Evolutionary conservation across 23 tunicate genomes (phyloP).

Genomic region (Botrylloides violaceus): DNA sequence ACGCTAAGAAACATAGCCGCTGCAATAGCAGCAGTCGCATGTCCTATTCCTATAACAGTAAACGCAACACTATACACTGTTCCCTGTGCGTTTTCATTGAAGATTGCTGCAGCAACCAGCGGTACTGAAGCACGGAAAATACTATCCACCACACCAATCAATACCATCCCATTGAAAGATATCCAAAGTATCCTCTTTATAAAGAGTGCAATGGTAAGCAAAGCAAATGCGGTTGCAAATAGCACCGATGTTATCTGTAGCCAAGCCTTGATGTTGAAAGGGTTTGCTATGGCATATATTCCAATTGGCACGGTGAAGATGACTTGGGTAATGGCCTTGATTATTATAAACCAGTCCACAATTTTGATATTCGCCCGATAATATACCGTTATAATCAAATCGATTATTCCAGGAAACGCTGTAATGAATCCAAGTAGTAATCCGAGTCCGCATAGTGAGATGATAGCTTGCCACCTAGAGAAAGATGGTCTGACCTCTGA

Average conservation of each 20-base stretch:
- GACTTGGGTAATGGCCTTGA: not conserved
- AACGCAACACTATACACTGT: not conserved
- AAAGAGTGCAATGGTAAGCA: not conserved
- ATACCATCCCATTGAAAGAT: not conserved
- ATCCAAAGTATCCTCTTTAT: not conserved
- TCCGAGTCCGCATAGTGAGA: not conserved
- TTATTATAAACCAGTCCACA: not conserved
- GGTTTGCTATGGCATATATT: not conserved
- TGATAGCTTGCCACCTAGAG: not conserved
- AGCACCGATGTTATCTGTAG: not conserved
- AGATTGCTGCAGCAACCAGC: not conserved
- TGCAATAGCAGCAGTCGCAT: not conserved
- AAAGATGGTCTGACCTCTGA: not conserved
- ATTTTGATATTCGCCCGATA: not conserved
- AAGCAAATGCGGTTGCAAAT: not conserved
- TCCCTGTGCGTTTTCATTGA: not conserved
- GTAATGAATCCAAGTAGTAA: not conserved
- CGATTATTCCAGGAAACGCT: not conserved
- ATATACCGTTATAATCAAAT: not conserved
- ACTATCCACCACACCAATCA: not conserved
- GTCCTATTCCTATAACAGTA: not conserved
- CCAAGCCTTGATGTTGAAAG: not conserved
- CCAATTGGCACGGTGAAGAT: not conserved
- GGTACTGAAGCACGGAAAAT: not conserved
- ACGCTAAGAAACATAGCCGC: not conserved